A percentile compares a stretch with the other conserved stretches of the same genome.
phyloP scores from a whole-genome alignment of 2,113 vertebrate species.

The Sialia sialis region DNA sequence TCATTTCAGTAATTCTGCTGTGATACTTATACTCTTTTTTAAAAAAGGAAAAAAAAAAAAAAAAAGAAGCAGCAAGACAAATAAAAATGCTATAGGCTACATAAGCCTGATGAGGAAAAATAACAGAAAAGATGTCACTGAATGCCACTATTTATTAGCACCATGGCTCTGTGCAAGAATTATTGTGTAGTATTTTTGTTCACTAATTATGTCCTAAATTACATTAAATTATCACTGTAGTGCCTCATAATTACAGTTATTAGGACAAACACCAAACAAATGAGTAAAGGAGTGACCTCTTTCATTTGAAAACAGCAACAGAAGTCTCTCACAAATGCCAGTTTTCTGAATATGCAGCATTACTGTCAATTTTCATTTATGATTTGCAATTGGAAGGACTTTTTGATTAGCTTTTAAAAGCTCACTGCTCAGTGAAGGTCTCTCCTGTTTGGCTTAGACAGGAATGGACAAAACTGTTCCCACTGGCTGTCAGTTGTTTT shows the following conservation, averaged over 20 bases:
- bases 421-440: neutral
- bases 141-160: constrained; percentile 10
- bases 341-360: constrained; percentile 8
- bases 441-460: neutral
- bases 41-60: neutral
- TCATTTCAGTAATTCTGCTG: constrained; percentile 1
- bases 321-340: constrained; percentile 31
- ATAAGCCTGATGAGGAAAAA: neutral
- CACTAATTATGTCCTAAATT: constrained; percentile 55
- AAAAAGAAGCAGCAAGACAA: neutral
- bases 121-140: constrained; percentile 23
- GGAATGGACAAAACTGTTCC: neutral
- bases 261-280: constrained; percentile 56
- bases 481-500: neutral
- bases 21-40: neutral
- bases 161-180: neutral
- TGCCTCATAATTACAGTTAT: constrained; percentile 61
- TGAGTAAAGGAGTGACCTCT: constrained; percentile 43
- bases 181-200: constrained; percentile 37
- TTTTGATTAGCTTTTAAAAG: constrained; percentile 9
- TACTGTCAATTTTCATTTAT: constrained; percentile 33
- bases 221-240: constrained; percentile 57
- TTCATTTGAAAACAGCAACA: constrained; percentile 39
- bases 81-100: neutral
- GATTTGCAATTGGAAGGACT: neutral